Percentiles rank a stretch among this genome's conserved stretches.
Conservation (phyloP, 1,140 invertebrate species). For the Eumaeus atala region DNA sequence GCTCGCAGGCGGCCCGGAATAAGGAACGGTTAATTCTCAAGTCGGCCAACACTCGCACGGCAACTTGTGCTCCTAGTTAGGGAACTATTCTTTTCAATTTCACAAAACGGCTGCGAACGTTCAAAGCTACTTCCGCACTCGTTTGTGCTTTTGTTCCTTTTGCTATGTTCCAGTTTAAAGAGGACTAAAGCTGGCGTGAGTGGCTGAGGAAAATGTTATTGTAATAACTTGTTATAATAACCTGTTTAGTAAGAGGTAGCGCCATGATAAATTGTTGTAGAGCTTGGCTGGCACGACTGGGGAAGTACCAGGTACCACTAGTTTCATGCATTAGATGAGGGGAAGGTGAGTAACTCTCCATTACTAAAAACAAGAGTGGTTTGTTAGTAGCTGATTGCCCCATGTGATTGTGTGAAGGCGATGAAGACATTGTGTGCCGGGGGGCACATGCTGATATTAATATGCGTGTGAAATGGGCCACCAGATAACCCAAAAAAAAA, state of each 20-base stretch:
- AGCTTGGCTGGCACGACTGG: not conserved
- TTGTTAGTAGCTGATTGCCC: too few relatives aligned
- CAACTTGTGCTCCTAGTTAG: conserved; percentile 4
- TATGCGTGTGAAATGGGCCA: too few relatives aligned
- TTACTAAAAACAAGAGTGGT: too few relatives aligned
- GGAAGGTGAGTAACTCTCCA: too few relatives aligned
- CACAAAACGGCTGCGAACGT: conserved; percentile 5
- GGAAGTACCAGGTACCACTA: too few relatives aligned
- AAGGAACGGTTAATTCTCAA: not conserved
- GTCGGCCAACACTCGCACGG: not conserved
- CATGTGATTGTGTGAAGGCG: too few relatives aligned
- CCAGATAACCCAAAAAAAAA: too few relatives aligned
- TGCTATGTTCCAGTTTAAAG: not conserved
- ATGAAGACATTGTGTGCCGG: too few relatives aligned
- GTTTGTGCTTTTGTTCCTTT: not conserved
- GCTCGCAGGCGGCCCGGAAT: not conserved
- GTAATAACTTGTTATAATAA: not conserved
- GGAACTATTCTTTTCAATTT: conserved; percentile 7
- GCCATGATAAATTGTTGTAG: not conserved
- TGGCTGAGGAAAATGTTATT: not conserved
- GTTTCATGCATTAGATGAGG: too few relatives aligned
- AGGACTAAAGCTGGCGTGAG: not conserved
- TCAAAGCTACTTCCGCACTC: conserved; percentile 4
- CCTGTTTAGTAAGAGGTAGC: too few relatives aligned
- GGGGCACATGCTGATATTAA: too few relatives aligned